phyloP scores from a whole-genome alignment of 2,888 invertebrate genomes.

The Tipula confusa region DNA sequence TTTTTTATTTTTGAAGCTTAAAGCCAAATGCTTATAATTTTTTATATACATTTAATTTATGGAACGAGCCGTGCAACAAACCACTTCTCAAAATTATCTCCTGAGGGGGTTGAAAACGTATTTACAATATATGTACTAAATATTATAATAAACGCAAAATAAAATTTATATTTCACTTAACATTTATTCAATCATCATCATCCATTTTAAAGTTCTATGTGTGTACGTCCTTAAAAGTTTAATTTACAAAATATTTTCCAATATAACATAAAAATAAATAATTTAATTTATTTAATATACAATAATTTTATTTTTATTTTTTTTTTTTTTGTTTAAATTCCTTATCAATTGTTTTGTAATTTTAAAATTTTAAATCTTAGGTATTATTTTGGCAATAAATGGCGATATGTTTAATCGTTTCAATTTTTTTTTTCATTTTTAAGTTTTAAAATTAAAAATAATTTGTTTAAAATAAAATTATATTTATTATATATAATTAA shows the following conservation, averaged over 20 bases:
- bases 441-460: too few species aligned
- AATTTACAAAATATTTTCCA: slow-evolving; percentile 12
- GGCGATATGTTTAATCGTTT: slow-evolving; percentile 30
- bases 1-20: too few species aligned
- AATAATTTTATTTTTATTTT: too few species aligned
- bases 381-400: slow-evolving; percentile 30
- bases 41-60: too few species aligned
- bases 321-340: neutral
- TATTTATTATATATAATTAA: neutral
- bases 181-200: neutral
- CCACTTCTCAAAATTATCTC: neutral
- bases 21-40: too few species aligned
- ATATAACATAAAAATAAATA: slow-evolving; percentile 9
- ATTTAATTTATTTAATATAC: slow-evolving; percentile 20
- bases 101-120: neutral
- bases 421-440: slow-evolving; percentile 26
- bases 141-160: neutral
- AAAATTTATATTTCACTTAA: neutral
- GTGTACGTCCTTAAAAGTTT: neutral
- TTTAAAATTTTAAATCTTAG: slow-evolving; percentile 8
- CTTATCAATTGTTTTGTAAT: neutral
- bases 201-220: neutral
- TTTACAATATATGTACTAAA: slow-evolving; percentile 4
- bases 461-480: neutral
- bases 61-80: too few species aligned